Evolutionary conservation across 2,888 invertebrate genomes (phyloP), one percentile per base, ranked within the genome.

Genomic region (Galerucella nymphaeae): DNA sequence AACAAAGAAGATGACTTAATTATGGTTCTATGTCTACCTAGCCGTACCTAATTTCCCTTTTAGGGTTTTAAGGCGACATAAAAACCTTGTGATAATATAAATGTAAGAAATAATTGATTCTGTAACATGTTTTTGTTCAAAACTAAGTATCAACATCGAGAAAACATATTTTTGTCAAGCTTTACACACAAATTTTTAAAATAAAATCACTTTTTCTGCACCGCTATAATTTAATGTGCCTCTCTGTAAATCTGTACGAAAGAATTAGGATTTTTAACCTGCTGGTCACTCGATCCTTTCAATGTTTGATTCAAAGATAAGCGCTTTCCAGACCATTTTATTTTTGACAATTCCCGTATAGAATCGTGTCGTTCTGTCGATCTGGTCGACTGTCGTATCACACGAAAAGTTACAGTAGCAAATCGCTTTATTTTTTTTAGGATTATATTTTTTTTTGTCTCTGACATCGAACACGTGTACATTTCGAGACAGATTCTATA

Each of bases 381-480:
- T 42, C 8, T 61, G 73, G 73, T 70, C 70, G 18, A 61, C 73
- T 73, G 73, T 73, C 73, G 53, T 66, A 66, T 62, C 70, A 58
- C 45, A 50, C 55, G 66, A 65, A 66, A 73, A 73, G 64, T 70
- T 71, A 75, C 77, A 73, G 77, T 77, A 77, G 77, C 76, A 69
- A 76, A 76, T 68, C 73, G 75, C 75, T 75, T 66, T 59, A 68
- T 66, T 75, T 75, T 65, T 71, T 76, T 72, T 38, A 20, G 66
- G 66, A 66, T 73, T 66, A 73, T 42, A 45, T 59, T 48, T 66
- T 65, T 66, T 70, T 70, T 70, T 57, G 18, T 65, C 42, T 61
- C 57, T 73, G 73, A 73, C 73, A 62, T 73, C 45, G 70, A 70
- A 73, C 73, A 73, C 73, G 73, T 72, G 71, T 69, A 53, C 62